Evolutionary conservation across 2,797 vertebrate genomes (phyloP), one percentile per base, ranked within the genome.

Genomic region (Coranthus polyacanthus): DNA sequence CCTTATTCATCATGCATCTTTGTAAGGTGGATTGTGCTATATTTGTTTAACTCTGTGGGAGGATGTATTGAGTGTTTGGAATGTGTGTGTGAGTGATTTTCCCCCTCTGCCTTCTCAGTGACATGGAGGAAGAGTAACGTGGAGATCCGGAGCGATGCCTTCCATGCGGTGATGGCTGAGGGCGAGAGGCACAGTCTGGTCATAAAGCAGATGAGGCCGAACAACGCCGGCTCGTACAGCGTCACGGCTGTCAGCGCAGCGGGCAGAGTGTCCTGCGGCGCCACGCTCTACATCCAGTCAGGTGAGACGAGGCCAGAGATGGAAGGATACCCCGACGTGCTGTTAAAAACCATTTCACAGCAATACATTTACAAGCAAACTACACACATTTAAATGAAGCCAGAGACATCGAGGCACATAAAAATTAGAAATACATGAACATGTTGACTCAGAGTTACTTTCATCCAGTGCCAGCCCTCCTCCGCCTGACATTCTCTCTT

Each of bases 51-150:
- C 38, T 12, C 59, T 47, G 52, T 71, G 68, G 57, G 78, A 53
- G 68, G 20, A 47, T 60, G 39, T 36, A 21, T 42, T 57, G 58
- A 38, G 38, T 17, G 21, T 50, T 38, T 61, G 24, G 54, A 70
- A 41, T 75, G 20, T 16, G 15, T 37, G 52, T 52, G 42, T 32
- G 42, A 49, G 17, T 56, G 5, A 22, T 24, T 22, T 18, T 42
- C n/a, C 42, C 39, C 21, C 54, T 44, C 47, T 63, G 18, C 56
- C 37, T 49, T 54, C 51, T 55, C 93, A 97, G 96, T 97, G 75
- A 92, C 92, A 55, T 97, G 97, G 96, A 93, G 87, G 69, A 97
- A 95, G 86, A 94, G 94, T 22, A 93, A 94, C 8, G 73, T 89
- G 5, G 56, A 73, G 11, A 83, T 97, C 15, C 73, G 61, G 56